A percentile compares a stretch with the other conserved stretches of the same genome.
Conservation (phyloP, 2,888 invertebrate species). For the Drosophila flavopinicola region DNA sequence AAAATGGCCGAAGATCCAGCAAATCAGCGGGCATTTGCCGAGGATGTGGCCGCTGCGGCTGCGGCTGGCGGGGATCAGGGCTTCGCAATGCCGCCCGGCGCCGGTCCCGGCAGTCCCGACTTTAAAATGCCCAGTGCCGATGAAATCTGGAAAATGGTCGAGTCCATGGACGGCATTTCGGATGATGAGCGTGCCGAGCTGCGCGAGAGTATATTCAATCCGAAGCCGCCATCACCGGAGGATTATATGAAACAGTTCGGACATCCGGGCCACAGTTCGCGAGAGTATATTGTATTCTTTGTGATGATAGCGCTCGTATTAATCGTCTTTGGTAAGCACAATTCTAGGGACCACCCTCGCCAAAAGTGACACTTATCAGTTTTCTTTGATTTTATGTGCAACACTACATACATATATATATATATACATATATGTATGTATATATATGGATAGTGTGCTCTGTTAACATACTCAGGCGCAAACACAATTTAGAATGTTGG, state of each 20-base stretch:
- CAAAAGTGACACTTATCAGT: slow-evolving; percentile 22
- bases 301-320: slow-evolving; percentile 83
- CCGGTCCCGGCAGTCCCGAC: slow-evolving; percentile 68
- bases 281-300: slow-evolving; percentile 81
- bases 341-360: slow-evolving; percentile 25
- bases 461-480: slow-evolving; percentile 34
- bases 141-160: slow-evolving; percentile 86
- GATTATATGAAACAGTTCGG: slow-evolving; percentile 70
- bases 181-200: slow-evolving; percentile 88
- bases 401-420: background rate
- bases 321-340: slow-evolving; percentile 83
- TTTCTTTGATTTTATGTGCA: background rate
- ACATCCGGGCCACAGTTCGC: slow-evolving; percentile 64
- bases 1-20: slow-evolving; percentile 80
- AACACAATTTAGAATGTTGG: slow-evolving; percentile 47
- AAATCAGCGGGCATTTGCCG: slow-evolving; percentile 78
- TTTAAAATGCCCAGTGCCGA: slow-evolving; percentile 86
- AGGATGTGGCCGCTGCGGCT: slow-evolving; percentile 79
- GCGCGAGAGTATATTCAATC: slow-evolving; percentile 85
- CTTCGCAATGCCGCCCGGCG: slow-evolving; percentile 49
- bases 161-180: slow-evolving; percentile 86
- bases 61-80: slow-evolving; percentile 70
- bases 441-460: slow-evolving; percentile 38
- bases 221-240: slow-evolving; percentile 83
- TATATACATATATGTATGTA: background rate